Conservation (phyloP, 2,888 invertebrate genomes). For the Zygogramma bicolorata region DNA sequence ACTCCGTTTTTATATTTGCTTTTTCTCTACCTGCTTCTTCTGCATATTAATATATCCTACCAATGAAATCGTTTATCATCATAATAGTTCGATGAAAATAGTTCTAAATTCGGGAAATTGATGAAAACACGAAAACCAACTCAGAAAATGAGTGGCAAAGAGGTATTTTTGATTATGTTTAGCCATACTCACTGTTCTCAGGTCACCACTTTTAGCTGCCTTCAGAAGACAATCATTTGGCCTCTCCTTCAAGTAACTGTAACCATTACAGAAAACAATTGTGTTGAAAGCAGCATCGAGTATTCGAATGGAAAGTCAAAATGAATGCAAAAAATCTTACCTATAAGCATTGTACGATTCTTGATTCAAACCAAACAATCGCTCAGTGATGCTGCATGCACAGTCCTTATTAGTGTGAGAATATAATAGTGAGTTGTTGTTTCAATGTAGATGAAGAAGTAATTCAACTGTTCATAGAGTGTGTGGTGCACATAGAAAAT, state of each 20-base stretch:
- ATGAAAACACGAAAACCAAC: no score
- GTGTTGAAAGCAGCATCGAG: conserved; percentile 32
- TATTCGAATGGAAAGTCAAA: neutral
- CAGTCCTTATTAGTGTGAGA: conserved; percentile 58
- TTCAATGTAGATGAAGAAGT: conserved; percentile 34
- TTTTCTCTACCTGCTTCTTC: no score
- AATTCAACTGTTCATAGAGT: conserved; percentile 11
- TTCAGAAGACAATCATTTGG: conserved; percentile 84
- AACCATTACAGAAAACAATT: conserved; percentile 58
- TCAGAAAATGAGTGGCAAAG: no score
- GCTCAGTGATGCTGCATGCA: conserved; percentile 86
- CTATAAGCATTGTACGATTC: conserved; percentile 79
- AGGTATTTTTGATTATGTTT: no score
- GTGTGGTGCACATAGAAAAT: conserved; percentile 20
- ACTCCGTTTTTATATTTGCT: no score
- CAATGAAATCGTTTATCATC: no score
- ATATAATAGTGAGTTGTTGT: conserved; percentile 44
- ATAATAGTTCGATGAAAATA: no score
- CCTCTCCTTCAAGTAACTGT: conserved; percentile 84
- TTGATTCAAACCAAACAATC: conserved; percentile 84
- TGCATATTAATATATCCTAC: no score
- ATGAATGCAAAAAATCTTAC: conserved; percentile 64
- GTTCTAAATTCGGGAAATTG: no score
- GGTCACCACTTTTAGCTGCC: conserved; percentile 87
- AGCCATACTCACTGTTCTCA: conserved; percentile 75